Base-by-base conservation (phyloP, 2,797 vertebrate species). In the Odontamblyopus lacepedii region DNA sequence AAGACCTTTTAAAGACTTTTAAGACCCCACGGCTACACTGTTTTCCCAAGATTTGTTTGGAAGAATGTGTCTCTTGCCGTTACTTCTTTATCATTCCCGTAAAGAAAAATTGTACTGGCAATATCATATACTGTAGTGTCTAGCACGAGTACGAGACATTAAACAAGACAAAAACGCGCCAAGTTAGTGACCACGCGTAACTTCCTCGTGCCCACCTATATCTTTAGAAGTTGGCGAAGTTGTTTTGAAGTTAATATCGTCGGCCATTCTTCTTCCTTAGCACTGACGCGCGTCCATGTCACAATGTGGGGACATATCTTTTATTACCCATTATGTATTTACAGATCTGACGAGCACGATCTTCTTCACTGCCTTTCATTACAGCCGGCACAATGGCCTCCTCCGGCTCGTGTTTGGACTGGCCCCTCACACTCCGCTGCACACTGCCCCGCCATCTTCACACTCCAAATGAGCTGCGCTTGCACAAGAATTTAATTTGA, bases 401-500 rank as follows among this genome's bases (percentile, higher is more conserved):
- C 27, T 6, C 88, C 87, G 87, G 92, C 90, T 88, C 87, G 84
- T 91, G 92, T 92, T 93, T 93, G 92, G 89, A 86, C 88, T 88
- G 89, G 90, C 82, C 85, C 87, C 85, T 85, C 92, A 88, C 91
- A 91, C 88, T 90, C 90, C 84, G 83, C 82, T 91, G 89, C 89
- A 87, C 91, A 89, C 86, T 80, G 88, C 88, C 84, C 84, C 87
- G 89, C 83, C 88, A 89, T 90, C 90, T 92, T 93, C 89, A 91
- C 90, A 91, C 89, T 88, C 89, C 91, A 93, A 94, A 94, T 92
- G 91, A 94, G 91, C 92, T 91, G 91, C 85, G 91, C 90, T 89
- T 92, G 92, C 90, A 92, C 88, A 91, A 92, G 89, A 91, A 91
- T 92, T 93, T 94, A 93, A 93, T 94, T 93, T 93, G 90, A 91